Conservation (phyloP, 2,888 invertebrate species). For the Cotesia congregata region DNA sequence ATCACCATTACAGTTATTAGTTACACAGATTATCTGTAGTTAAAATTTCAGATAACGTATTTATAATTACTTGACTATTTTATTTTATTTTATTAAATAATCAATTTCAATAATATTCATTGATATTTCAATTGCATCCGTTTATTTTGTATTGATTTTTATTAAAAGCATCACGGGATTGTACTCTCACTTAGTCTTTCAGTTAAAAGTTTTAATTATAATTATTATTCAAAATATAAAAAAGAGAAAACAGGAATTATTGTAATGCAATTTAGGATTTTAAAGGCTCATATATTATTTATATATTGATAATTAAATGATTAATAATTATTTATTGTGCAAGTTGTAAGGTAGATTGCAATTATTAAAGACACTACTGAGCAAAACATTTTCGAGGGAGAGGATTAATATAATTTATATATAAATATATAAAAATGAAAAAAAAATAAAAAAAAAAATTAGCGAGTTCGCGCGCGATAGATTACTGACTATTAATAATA, state of each 20-base stretch:
- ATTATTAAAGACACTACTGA: not conserved
- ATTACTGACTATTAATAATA: slow-evolving; percentile 31
- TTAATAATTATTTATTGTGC: slow-evolving; percentile 15
- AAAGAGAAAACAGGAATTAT: not conserved
- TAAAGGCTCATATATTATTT: not conserved
- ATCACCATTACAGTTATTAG: not conserved
- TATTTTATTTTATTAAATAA: not conserved
- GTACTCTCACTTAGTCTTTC: no score
- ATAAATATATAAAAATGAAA: not conserved
- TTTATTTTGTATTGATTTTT: not conserved
- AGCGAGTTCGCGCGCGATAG: slow-evolving; percentile 7
- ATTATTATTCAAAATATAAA: no score
- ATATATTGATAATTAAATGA: not conserved
- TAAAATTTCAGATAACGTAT: not conserved
- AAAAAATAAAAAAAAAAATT: not conserved
- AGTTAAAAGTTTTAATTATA: no score
- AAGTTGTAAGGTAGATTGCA: not conserved
- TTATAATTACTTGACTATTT: not conserved
- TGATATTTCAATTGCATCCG: not conserved
- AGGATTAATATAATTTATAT: slow-evolving; percentile 6
- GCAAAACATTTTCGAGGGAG: not conserved
- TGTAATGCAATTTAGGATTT: not conserved
- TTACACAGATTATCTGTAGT: not conserved
- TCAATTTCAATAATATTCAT: not conserved
- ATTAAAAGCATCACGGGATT: no score